Conservation (phyloP, 2,113 vertebrate genomes). For the Camelus dromedarius region DNA sequence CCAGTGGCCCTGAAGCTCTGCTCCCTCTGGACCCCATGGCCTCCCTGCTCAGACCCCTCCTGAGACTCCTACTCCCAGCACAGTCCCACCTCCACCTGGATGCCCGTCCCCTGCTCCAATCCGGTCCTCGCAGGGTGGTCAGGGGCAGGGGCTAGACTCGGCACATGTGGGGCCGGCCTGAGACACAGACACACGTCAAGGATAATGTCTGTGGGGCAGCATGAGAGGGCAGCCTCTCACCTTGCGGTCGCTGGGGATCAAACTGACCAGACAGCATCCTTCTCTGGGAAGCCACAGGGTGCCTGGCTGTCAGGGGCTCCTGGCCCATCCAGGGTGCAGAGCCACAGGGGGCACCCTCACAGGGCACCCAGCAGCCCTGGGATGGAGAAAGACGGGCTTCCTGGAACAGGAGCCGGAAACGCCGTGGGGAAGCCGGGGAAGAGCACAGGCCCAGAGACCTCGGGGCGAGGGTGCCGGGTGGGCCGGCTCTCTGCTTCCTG, state of each 20-base stretch:
- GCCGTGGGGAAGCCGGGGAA: accelerated
- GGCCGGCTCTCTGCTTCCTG: neutral
- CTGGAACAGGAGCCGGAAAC: neutral
- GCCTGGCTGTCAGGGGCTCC: neutral
- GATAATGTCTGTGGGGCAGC: neutral
- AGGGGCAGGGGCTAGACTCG: neutral
- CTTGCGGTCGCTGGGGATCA: neutral
- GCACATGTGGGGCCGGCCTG: neutral
- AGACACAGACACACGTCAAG: neutral
- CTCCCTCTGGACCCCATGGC: accelerated
- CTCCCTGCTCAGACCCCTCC: too few relatives aligned
- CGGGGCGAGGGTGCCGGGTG: neutral
- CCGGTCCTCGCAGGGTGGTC: accelerated
- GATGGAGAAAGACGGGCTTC: neutral
- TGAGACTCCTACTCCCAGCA: neutral
- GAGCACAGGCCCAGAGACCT: neutral
- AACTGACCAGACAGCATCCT: neutral
- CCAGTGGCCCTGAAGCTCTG: neutral
- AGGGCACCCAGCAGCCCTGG: neutral
- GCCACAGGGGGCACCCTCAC: accelerated
- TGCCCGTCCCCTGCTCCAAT: accelerated
- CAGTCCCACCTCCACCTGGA: neutral
- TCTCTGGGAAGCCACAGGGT: too few relatives aligned
- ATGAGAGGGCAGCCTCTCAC: accelerated
- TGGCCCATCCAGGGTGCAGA: neutral